phyloP scores from a whole-genome alignment of 2,888 invertebrate species.

The Hemicrepidius hirtus region DNA sequence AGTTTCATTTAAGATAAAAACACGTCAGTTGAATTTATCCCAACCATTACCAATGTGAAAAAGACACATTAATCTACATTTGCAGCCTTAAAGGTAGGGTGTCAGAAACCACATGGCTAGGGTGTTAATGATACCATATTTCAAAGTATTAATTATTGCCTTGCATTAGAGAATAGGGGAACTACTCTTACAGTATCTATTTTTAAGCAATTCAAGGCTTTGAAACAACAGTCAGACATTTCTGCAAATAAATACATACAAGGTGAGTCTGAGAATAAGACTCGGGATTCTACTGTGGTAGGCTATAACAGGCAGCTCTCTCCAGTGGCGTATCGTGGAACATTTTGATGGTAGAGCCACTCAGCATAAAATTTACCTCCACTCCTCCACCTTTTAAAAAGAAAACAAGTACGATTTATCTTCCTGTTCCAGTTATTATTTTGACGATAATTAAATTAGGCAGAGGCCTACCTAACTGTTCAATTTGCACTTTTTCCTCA shows the following conservation, averaged over 20 bases:
- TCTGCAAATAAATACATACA: background rate
- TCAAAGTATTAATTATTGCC: constrained; percentile 68
- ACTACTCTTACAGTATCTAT: constrained; percentile 30
- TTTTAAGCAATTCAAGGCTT: constrained; percentile 28
- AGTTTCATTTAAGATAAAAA: background rate
- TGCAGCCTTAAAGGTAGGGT: constrained; percentile 55
- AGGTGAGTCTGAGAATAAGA: no score
- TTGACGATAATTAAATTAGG: no score
- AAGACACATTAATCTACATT: constrained; percentile 55
- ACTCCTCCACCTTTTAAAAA: no score
- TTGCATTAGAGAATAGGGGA: constrained; percentile 52
- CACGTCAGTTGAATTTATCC: constrained; percentile 15
- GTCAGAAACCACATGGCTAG: constrained; percentile 66
- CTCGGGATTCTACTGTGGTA: no score
- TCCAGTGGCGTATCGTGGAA: no score
- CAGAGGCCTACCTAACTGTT: no score
- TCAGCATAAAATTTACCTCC: no score
- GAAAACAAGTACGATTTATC: no score
- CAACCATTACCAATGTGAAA: constrained; percentile 40
- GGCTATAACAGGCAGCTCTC: no score
- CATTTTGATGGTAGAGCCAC: no score
- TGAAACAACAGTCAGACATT: background rate
- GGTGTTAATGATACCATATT: constrained; percentile 69
- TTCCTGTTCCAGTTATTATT: no score
- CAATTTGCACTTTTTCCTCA: no score